Conservation (phyloP, 1,140 invertebrate species). For the Daktulosphaira vitifoliae region DNA sequence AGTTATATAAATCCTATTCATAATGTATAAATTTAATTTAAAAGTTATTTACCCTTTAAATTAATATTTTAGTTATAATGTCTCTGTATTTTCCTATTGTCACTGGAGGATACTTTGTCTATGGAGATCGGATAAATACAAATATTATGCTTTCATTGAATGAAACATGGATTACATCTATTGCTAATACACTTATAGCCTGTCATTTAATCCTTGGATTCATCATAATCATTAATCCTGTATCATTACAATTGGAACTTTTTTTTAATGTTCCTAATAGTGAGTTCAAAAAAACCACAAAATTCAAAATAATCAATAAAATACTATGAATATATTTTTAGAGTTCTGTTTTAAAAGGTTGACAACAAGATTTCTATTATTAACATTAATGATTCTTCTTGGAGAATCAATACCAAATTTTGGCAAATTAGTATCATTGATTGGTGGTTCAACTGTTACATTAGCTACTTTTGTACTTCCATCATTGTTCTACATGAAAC, state of each 20-base stretch:
- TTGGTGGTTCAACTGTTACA: constrained; percentile 62
- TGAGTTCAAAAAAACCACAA: constrained; percentile 46
- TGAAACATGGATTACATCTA: constrained; percentile 45
- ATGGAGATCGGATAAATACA: constrained; percentile 48
- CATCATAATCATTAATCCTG: constrained; percentile 57
- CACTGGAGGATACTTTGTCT: constrained; percentile 51
- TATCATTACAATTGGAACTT: constrained; percentile 61
- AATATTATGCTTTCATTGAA: constrained; percentile 50
- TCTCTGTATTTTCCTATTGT: constrained; percentile 52
- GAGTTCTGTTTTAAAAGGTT: constrained; percentile 57
- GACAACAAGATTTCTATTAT: constrained; percentile 49
- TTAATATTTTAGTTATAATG: constrained; percentile 50
- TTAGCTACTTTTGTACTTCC: constrained; percentile 60
- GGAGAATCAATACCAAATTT: constrained; percentile 60
- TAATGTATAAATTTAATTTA: no score
- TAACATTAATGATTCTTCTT: constrained; percentile 53
- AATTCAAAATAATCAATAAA: no score
- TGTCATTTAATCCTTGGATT: constrained; percentile 56
- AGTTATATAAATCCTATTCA: no score
- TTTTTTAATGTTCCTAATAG: constrained; percentile 54
- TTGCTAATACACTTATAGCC: constrained; percentile 53
- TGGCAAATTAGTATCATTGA: constrained; percentile 58
- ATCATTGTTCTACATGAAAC: constrained; percentile 56
- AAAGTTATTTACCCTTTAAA: no score
- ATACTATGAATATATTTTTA: no score